Conservation (phyloP, 2,113 vertebrate genomes). For the Atractosteus spatula region DNA sequence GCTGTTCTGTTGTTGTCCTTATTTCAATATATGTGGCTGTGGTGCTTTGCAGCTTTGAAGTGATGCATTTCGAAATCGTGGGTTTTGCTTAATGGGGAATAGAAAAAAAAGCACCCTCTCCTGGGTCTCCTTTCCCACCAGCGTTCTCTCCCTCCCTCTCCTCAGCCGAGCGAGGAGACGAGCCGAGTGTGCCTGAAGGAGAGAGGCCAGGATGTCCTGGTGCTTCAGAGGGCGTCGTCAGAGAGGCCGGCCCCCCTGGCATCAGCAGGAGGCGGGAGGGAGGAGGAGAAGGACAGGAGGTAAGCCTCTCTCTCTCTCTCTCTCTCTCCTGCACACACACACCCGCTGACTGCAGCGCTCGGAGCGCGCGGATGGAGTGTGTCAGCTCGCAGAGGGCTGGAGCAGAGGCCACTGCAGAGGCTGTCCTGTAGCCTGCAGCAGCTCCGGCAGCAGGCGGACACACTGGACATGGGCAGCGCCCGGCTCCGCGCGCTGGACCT, state of each 20-base stretch:
- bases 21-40: no score
- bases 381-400: constrained; percentile 47
- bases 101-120: constrained; percentile 11
- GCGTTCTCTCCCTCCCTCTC: constrained; percentile 19
- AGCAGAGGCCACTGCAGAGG: constrained; percentile 46
- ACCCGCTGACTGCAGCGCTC: constrained; percentile 69
- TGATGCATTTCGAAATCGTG: no score
- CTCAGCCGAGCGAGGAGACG: constrained; percentile 74
- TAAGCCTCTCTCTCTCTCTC: constrained; percentile 50
- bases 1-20: no score
- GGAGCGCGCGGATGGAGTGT: constrained; percentile 58
- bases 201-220: constrained; percentile 76
- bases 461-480: constrained; percentile 74
- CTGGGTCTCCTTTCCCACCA: constrained; percentile 22
- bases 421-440: constrained; percentile 39
- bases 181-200: constrained; percentile 72
- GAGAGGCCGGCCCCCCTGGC: constrained; percentile 73
- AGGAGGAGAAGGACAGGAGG: constrained; percentile 56
- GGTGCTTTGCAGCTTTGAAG: no score
- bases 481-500: constrained; percentile 68
- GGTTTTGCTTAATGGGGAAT: no score
- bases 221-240: constrained; percentile 83
- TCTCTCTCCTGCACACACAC: constrained; percentile 29
- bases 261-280: constrained; percentile 50
- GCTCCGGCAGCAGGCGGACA: constrained; percentile 52